Base-by-base conservation (phyloP, 1,140 invertebrate species). In the Drosophila burlai region DNA sequence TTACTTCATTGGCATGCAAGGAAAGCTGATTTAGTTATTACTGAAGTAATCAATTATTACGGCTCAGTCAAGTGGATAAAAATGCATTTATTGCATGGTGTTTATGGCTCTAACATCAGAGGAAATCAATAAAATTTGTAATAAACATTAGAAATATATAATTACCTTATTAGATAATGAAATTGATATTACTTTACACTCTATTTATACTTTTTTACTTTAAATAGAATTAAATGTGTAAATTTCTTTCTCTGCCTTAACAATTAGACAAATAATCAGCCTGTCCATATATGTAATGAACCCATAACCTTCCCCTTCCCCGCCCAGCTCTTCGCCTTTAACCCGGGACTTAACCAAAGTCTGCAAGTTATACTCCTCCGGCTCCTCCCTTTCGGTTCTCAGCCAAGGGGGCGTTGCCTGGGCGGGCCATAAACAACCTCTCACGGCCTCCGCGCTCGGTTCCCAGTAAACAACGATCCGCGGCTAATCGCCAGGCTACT, bases 361-460 rank as follows among this genome's bases (percentile, higher is more conserved):
- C 34, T 40, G 54, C 54, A 16, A 55, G 15, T 6, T 24, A 38
- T 55, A 24, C 52, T 24, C 24, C 59, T 24, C 34, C 31, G 16
- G 42, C 21, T 13, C 21, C 47, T 54, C 26, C 52, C 16, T 9
- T 52, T 34, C 21, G 42, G 36, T 40, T 43, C 42, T 43, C 80
- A 89, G 67, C 72, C 52, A 24, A 78, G 73, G 76, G 84, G 83
- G 83, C 81, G 83, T 87, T 81, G 54, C 38, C 29, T 65, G 77
- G 84, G 77, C 71, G 80, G 80, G 63, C 55, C 83, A 89, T 87
- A 87, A 87, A 87, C 77, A 87, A 89, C 65, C 80, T 81, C 80
- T 73, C 68, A 58, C 74, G 46, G 46, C 34, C 61, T 65, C 74
- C 64, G 49, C 60, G 42, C 60, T 49, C 61, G 87, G 85, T 89